These are phyloP conservation scores for Dipodomys stephensi DNA, from an alignment of 2,113 vertebrate genomes.

Conservation along the genomic window DNA sequence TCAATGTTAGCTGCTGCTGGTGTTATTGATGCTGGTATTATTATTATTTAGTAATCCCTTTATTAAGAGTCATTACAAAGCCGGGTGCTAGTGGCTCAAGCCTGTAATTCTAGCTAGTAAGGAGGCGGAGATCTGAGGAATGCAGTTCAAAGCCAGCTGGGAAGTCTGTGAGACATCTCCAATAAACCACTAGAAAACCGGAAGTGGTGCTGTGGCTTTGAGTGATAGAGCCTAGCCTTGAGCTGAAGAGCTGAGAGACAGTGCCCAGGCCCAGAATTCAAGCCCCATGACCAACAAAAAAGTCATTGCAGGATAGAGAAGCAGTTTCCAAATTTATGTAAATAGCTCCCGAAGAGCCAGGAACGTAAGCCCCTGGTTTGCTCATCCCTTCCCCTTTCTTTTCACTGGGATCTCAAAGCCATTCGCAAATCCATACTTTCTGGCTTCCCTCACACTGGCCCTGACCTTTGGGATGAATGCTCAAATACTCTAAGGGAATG, in stretches of 20 bases:
- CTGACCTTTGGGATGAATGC: not conserved
- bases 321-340: not conserved
- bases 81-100: no score
- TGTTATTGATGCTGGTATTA: no score
- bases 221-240: no score
- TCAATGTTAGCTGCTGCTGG: not conserved
- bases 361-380: not conserved
- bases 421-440: not conserved
- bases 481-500: not conserved
- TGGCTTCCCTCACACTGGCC: not conserved
- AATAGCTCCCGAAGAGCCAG: not conserved
- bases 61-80: not conserved
- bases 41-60: not conserved
- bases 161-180: no score
- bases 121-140: no score
- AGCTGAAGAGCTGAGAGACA: no score
- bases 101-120: no score
- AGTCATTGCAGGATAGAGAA: constrained; percentile 3
- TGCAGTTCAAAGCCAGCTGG: no score
- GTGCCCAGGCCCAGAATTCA: no score
- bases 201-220: no score
- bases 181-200: no score
- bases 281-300: not conserved
- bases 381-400: not conserved
- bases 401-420: not conserved